phyloP scores from a whole-genome alignment of 2,888 invertebrate genomes.

The Drosophila formosana region DNA sequence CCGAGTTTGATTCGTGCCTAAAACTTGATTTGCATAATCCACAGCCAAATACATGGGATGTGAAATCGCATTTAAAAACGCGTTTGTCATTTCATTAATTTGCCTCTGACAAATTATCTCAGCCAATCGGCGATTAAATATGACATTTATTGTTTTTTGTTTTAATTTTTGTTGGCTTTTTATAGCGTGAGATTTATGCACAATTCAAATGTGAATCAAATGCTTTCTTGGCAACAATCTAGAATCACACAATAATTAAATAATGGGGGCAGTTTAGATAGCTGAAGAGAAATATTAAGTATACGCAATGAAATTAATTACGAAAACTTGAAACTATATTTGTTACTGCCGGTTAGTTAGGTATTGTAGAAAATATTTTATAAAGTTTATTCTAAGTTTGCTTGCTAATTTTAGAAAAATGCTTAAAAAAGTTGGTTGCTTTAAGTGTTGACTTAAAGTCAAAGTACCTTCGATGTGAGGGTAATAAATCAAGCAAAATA shows the following conservation, averaged over 20 bases:
- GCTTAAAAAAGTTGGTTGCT: no score
- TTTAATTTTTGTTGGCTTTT: background rate
- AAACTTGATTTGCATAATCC: conserved; percentile 42
- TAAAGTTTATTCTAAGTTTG: no score
- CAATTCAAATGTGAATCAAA: background rate
- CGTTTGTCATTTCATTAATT: conserved; percentile 48
- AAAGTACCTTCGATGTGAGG: background rate
- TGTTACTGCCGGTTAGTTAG: no score
- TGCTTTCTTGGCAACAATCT: background rate
- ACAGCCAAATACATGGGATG: conserved; percentile 1
- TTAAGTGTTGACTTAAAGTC: no score
- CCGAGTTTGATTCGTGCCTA: conserved; percentile 13
- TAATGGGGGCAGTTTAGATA: background rate
- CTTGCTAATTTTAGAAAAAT: no score
- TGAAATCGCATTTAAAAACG: conserved; percentile 40
- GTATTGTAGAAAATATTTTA: no score
- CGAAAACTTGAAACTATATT: no score
- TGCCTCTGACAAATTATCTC: conserved; percentile 36
- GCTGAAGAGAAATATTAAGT: background rate
- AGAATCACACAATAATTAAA: background rate
- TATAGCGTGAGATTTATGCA: conserved; percentile 6
- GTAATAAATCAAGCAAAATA: background rate
- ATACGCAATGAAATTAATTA: no score
- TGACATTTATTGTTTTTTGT: conserved; percentile 16
- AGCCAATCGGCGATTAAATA: conserved; percentile 14